Base-by-base conservation (phyloP, 2,113 vertebrate species). In the Sylvilagus bachmani region DNA sequence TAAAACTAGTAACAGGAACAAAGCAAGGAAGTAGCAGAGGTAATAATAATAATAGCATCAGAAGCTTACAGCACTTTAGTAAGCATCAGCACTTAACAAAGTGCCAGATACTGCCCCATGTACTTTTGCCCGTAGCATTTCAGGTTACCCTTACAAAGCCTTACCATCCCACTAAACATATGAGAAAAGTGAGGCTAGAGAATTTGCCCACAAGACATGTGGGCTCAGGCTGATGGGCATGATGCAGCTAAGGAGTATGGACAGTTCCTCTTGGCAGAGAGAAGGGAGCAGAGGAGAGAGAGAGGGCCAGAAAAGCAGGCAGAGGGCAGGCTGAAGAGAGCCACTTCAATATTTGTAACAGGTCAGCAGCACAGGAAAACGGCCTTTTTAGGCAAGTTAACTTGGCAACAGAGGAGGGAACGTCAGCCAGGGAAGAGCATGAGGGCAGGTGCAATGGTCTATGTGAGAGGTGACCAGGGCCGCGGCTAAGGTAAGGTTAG, bases 1-100 rank as follows among this genome's bases (percentile, higher is more conserved):
- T 64, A 25, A 62, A 95, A 95, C 13, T 55, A 33, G 5, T 49
- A 74, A 77, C 3, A 81, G 25, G 73, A 96, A 81, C 53, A 84
- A 94, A 91, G 78, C 38, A 69, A 0, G 38, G 69, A 73, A 16
- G 55, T 49, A 74, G 17, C 53, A 49, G 7, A 25, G 71, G 83
- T 12, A 11, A 21, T 29, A 24, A 62, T 38, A 13, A n/a, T 5
- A 67, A 62, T 67, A 16, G 29, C 16, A 44, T 55, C 9, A 90
- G 29, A 31, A 93, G 25, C 12, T 25, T 33, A 84, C 0, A 78
- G 55, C 29, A 93, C n/a, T 79, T 36, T 58, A 17, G 55, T 58
- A 58, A 58, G 17, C 17, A 58, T 58, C 2, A 77, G 69, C 53
- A 92, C 61, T 74, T 64, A 58, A 61, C 22, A 24, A 79, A 5